Evolutionary conservation across 64 coral and sea anemone species (phyloP).

Genomic region (Dendrophyllia cribrosa): DNA sequence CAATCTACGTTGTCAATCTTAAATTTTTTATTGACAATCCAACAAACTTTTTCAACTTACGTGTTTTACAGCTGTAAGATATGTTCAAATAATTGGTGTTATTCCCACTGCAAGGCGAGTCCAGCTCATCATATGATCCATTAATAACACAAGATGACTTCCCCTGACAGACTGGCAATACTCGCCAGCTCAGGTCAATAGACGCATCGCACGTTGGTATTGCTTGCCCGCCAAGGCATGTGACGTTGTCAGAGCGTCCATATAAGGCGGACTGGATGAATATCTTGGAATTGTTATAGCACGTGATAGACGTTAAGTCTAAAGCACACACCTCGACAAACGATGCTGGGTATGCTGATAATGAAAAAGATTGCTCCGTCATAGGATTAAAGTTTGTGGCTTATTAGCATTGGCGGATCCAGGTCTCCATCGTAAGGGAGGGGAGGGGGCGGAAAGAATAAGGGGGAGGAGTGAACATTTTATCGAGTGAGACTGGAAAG

Average conservation of each 20-base stretch:
- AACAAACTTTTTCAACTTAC: constrained; percentile 15
- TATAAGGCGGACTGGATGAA: constrained; percentile 23
- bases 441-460: too few species aligned
- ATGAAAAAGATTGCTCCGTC: neutral
- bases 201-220: neutral
- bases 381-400: too few species aligned
- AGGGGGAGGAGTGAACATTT: too few species aligned
- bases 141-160: neutral
- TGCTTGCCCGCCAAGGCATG: neutral
- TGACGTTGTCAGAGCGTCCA: constrained; percentile 24
- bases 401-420: too few species aligned
- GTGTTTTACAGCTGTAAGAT: constrained; percentile 2
- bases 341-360: neutral
- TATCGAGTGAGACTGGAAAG: too few species aligned
- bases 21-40: too few species aligned
- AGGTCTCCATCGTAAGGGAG: too few species aligned
- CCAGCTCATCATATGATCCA: neutral
- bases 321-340: neutral
- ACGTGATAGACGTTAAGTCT: neutral
- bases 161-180: neutral
- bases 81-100: constrained; percentile 19
- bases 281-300: neutral
- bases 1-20: too few species aligned
- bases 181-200: constrained; percentile 4
- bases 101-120: neutral